Evolutionary conservation across 1,140 invertebrate genomes (phyloP).

Genomic region (Scaptomyza montana): DNA sequence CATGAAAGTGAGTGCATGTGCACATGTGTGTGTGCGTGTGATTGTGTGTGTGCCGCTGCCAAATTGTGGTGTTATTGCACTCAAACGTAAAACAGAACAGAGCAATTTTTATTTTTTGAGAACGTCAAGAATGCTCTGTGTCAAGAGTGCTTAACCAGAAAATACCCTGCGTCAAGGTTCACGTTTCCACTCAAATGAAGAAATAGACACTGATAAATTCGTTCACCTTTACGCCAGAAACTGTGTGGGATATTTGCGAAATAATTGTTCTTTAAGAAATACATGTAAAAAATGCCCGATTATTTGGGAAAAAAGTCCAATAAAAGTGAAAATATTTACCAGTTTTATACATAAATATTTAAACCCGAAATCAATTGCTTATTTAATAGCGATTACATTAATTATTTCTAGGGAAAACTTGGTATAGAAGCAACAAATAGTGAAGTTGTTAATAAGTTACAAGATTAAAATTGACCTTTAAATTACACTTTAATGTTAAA

Average conservation of each 20-base stretch:
- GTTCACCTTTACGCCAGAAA: neutral
- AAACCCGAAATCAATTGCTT: no score
- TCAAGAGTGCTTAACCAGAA: neutral
- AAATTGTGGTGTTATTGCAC: constrained; percentile 64
- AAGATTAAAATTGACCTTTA: neutral
- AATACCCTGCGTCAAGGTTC: neutral
- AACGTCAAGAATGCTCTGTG: neutral
- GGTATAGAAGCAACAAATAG: no score
- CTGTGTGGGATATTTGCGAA: neutral
- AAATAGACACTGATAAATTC: neutral
- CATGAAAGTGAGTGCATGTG: constrained; percentile 25
- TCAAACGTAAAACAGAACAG: constrained; percentile 24
- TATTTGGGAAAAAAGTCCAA: no score
- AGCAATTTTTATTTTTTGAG: neutral
- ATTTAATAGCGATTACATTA: no score
- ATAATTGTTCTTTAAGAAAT: neutral
- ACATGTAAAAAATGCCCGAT: no score
- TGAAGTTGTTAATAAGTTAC: no score
- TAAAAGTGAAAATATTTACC: no score
- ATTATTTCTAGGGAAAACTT: no score
- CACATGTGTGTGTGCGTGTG: constrained; percentile 21
- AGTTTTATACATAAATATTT: no score
- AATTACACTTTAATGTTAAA: neutral
- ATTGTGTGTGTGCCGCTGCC: constrained; percentile 21
- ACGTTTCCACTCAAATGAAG: neutral